phyloP scores from a whole-genome alignment of 2,888 invertebrate species.

The Heliothis peltigera region DNA sequence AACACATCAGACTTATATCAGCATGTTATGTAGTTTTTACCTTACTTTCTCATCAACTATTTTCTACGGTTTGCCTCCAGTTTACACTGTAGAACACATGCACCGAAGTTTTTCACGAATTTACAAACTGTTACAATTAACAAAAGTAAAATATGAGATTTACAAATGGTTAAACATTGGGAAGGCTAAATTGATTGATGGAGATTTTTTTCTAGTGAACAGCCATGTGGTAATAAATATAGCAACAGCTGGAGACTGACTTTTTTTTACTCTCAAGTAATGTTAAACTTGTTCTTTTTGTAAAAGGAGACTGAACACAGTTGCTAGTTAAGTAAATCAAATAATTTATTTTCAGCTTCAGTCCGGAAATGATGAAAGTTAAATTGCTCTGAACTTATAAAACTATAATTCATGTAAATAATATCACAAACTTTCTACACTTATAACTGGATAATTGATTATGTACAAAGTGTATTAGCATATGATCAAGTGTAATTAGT shows the following conservation, averaged over 20 bases:
- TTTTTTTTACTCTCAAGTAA: not conserved
- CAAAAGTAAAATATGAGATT: not conserved
- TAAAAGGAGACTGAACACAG: too few relatives aligned
- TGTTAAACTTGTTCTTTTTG: too few relatives aligned
- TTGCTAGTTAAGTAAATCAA: not conserved
- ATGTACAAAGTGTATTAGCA: constrained; percentile 28
- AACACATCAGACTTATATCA: constrained; percentile 37
- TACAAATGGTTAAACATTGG: not conserved
- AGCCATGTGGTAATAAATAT: constrained; percentile 22
- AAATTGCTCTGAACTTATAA: constrained; percentile 4
- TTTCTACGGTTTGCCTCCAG: constrained; percentile 21
- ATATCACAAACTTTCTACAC: constrained; percentile 58
- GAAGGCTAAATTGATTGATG: constrained; percentile 22
- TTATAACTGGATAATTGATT: constrained; percentile 47
- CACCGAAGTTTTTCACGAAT: not conserved
- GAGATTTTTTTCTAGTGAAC: not conserved
- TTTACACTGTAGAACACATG: constrained; percentile 11
- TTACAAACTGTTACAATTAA: not conserved
- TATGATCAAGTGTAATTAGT: constrained; percentile 25
- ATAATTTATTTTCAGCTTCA: not conserved
- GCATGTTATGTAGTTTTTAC: constrained; percentile 48
- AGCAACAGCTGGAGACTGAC: not conserved
- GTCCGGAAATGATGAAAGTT: not conserved
- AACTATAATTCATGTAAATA: constrained; percentile 18
- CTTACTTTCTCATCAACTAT: constrained; percentile 52